Evolutionary conservation across 2,888 invertebrate genomes (phyloP), one percentile per base, ranked within the genome.

Genomic region (Protula sp.): DNA sequence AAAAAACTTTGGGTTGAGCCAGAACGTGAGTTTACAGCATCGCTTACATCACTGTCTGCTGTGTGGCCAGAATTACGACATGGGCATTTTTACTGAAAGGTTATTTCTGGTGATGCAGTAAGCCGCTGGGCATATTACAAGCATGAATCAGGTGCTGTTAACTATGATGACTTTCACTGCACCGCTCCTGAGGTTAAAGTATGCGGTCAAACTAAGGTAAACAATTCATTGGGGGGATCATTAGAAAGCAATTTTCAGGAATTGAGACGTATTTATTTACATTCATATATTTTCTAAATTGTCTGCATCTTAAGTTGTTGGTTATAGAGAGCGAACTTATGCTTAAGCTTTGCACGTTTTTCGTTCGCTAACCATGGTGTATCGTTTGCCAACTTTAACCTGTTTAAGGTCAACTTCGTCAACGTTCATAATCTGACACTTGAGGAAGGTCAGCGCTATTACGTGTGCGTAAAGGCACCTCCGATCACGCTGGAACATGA

Each of bases 401-500:
- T n/a, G n/a, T n/a, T n/a, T n/a, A n/a, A 50, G 50, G 50, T 22
- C 9, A 50, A 22, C 9, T 50, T 50, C 24, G 24, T 50, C 5
- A 50, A 50, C 24, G 24, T 50, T 19, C 50, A 24, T 26, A 50
- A 50, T 22, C 24, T 50, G 9, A 24, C 14, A 5, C 24, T 50
- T 19, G 50, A n/a, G 5, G 24, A 24, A 9, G 50, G 50, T 5
- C 5, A 5, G 5, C 9, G 50, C 14, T 50, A 50, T 22, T 22
- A n/a, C 24, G 24, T 50, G 9, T 50, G 50, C 24, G 24, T 50
- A 19, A 22, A 65, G 56, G 69, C 69, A 19, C 55, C 64, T 9
- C 57, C 58, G 22, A 64, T 63, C 24, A 26, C 28, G 1, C 54
- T 64, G 24, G 48, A 54, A 2, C 55, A 65, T 58, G 69, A 70